These are phyloP conservation scores for Morpho deidamia DNA, from an alignment of 2,888 invertebrate species.

Conservation along the genomic window DNA sequence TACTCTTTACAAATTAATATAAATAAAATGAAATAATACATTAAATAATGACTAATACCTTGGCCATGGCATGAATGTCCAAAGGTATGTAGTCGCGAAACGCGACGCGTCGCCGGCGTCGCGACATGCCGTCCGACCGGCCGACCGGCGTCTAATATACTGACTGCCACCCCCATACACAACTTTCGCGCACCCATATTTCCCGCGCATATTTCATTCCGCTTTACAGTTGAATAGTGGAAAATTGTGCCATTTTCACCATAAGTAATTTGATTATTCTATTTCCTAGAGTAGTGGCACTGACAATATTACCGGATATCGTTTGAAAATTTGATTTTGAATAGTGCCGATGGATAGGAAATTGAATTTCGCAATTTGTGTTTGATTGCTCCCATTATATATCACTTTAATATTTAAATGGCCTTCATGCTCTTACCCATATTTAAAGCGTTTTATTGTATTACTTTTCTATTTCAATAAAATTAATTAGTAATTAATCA, in stretches of 20 bases:
- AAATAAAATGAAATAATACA: too few relatives aligned
- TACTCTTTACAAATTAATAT: too few relatives aligned
- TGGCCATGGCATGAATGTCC: constrained; percentile 71
- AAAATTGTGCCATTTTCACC: constrained; percentile 1
- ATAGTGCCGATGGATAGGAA: background rate
- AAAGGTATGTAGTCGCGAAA: constrained; percentile 70
- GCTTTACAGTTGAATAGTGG: constrained; percentile 19
- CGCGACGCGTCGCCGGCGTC: constrained; percentile 66
- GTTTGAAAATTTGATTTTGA: constrained; percentile 1
- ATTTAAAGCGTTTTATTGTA: too few relatives aligned
- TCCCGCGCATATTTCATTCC: constrained; percentile 23
- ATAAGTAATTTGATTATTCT: background rate
- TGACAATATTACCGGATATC: background rate
- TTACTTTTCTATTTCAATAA: too few relatives aligned
- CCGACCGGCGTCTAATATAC: constrained; percentile 57
- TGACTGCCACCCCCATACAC: constrained; percentile 32
- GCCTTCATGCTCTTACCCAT: too few relatives aligned
- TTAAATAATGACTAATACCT: constrained; percentile 41
- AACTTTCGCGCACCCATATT: constrained; percentile 20
- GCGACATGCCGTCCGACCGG: constrained; percentile 56
- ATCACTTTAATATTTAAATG: too few relatives aligned
- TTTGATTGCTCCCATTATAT: too few relatives aligned
- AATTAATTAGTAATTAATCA: too few relatives aligned
- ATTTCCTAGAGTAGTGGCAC: constrained; percentile 1
- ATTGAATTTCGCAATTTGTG: background rate